Evolutionary conservation across 1,140 invertebrate species (phyloP), one percentile per base, ranked within the genome.

Genomic region (Epicauta chinensis): DNA sequence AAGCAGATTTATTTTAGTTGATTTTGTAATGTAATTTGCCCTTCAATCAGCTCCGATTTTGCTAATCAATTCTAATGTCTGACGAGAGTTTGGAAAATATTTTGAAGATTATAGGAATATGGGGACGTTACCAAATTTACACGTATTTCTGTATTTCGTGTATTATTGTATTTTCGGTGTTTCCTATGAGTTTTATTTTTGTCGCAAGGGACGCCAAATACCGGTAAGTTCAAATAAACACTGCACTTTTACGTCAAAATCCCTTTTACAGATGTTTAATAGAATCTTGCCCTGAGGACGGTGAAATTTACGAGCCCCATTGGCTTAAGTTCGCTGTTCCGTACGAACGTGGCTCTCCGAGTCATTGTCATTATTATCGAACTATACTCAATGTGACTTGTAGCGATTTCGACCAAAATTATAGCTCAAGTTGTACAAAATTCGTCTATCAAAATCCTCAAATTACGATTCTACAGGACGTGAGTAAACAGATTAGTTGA

Each of bases 381-480:
- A 16, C 39, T 10, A n/a, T n/a, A n/a, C 36, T 41, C 40, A 11
- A 6, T 37, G 7, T n/a, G n/a, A n/a, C n/a, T 29, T 39, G 15
- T n/a, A 31, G 13, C 2, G 17, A 47, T 36, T 56, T 56, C n/a
- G 16, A 52, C 17, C 29, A 16, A 38, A 48, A 48, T 15, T 11
- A 44, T 5, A 31, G 36, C 9, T 34, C 39, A 16, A 34, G 15
- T 2, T 56, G 54, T 37, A 12, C 29, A 6, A 29, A 51, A 12
- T 56, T 41, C 23, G 44, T 56, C 11, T n/a, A n/a, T n/a, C n/a
- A n/a, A n/a, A n/a, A n/a, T n/a, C n/a, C 51, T 42, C 31, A 43
- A 56, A 48, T 3, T 47, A 48, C 54, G 2, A 56, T 56, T 9
- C 30, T 47, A 36, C 14, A 47, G 6, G 54, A 51, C 16, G 54